Percentiles rank a stretch among this genome's conserved stretches.
These are phyloP conservation scores for Pyralis farinalis DNA, from an alignment of 2,888 invertebrate species.

Conservation along the genomic window DNA sequence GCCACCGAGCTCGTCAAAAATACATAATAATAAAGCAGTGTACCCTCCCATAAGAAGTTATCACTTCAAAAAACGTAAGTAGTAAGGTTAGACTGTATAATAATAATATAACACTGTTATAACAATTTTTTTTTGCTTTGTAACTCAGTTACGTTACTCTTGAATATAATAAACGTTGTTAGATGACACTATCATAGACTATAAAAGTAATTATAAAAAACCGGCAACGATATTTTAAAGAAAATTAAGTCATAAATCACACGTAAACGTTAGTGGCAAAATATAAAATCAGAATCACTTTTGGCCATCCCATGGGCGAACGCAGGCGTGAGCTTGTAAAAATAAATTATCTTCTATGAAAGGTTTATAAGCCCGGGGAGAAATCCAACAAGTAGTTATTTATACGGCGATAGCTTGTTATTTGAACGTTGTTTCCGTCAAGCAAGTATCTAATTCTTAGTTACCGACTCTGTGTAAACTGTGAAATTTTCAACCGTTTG, in stretches of 20 bases:
- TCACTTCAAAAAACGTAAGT: no score
- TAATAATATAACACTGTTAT: no score
- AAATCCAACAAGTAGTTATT: constrained; percentile 27
- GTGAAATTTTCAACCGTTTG: constrained; percentile 49
- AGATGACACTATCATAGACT: no score
- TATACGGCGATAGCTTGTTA: constrained; percentile 25
- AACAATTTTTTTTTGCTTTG: no score
- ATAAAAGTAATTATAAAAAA: no score
- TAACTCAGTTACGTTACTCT: no score
- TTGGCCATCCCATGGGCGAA: constrained; percentile 3
- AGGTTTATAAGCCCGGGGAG: constrained; percentile 17
- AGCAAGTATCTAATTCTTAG: constrained; percentile 20
- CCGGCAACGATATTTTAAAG: no score
- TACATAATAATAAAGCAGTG: no score
- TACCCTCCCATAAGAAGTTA: no score
- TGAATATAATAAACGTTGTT: no score
- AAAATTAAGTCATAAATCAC: not conserved
- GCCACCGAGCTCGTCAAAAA: no score
- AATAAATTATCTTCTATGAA: constrained; percentile 13
- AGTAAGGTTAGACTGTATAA: no score
- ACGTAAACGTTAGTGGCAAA: not conserved
- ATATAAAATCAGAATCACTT: constrained; percentile 1
- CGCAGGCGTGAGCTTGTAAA: constrained; percentile 6
- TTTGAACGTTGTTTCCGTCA: constrained; percentile 22
- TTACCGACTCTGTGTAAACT: constrained; percentile 41